Percentiles rank a stretch among this genome's conserved stretches.
phyloP scores from a whole-genome alignment of 2,888 invertebrate genomes.

The Nephrotoma flavescens region DNA sequence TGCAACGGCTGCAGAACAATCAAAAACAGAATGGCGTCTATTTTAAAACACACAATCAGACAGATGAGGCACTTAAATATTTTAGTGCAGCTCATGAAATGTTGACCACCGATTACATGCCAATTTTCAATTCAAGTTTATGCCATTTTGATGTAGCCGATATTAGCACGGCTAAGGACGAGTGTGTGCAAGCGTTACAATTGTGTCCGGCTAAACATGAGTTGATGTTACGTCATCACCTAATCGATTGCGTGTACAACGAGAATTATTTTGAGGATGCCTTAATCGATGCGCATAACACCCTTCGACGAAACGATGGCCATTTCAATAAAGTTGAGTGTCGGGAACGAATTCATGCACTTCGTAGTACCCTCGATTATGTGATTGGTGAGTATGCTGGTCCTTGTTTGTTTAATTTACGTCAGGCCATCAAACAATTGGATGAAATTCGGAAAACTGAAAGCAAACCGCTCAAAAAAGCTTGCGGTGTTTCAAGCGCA shows the following conservation, averaged over 20 bases:
- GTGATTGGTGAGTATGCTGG: background rate
- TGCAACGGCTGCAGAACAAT: background rate
- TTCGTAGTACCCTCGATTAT: background rate
- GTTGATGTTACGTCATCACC: background rate
- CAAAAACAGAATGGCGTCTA: background rate
- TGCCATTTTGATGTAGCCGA: background rate
- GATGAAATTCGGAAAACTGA: background rate
- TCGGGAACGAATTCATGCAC: background rate
- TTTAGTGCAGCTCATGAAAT: background rate
- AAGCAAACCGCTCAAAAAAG: background rate
- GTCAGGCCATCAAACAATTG: background rate
- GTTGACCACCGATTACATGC: background rate
- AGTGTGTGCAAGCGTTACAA: background rate
- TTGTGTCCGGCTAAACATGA: background rate
- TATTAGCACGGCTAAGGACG: background rate
- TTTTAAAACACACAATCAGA: background rate
- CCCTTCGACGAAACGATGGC: background rate
- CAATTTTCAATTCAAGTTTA: background rate
- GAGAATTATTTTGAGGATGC: background rate
- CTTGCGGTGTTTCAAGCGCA: background rate
- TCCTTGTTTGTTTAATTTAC: background rate
- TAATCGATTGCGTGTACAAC: background rate
- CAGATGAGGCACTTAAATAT: background rate
- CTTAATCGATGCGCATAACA: background rate
- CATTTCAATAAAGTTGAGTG: background rate